These are phyloP conservation scores for Diaprepes abbreviatus DNA, from an alignment of 2,888 invertebrate genomes.

Conservation along the genomic window DNA sequence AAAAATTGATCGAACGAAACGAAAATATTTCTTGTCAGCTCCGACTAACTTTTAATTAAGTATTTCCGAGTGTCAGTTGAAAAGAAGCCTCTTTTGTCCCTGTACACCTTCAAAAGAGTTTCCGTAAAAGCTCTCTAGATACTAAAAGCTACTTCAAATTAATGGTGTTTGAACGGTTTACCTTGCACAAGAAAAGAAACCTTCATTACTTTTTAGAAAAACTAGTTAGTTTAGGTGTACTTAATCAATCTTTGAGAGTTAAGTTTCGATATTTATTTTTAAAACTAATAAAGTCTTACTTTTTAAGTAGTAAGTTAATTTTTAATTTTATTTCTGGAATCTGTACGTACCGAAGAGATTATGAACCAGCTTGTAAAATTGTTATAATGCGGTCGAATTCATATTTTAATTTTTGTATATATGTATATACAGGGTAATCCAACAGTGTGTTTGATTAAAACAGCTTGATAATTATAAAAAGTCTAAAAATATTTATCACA, in stretches of 20 bases:
- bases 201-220: conserved; percentile 39
- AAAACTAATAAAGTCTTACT: no score
- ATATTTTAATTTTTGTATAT: no score
- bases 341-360: no score
- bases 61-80: conserved; percentile 32
- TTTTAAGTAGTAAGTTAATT: no score
- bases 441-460: no score
- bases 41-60: conserved; percentile 14
- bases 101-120: conserved; percentile 35
- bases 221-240: conserved; percentile 23
- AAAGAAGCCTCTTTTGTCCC: conserved; percentile 29
- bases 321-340: no score
- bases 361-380: no score
- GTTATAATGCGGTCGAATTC: no score
- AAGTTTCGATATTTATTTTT: not conserved
- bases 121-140: conserved; percentile 29
- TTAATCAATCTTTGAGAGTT: conserved; percentile 26
- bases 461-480: no score
- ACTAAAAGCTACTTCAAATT: conserved; percentile 48
- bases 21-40: conserved; percentile 15
- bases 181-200: conserved; percentile 39
- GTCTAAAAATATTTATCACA: no score
- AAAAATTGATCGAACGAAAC: not conserved
- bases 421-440: no score
- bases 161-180: conserved; percentile 47